Percentiles rank a stretch among this genome's conserved stretches.
phyloP scores from a whole-genome alignment of 2,797 vertebrate genomes.

The Podarcis siculus region DNA sequence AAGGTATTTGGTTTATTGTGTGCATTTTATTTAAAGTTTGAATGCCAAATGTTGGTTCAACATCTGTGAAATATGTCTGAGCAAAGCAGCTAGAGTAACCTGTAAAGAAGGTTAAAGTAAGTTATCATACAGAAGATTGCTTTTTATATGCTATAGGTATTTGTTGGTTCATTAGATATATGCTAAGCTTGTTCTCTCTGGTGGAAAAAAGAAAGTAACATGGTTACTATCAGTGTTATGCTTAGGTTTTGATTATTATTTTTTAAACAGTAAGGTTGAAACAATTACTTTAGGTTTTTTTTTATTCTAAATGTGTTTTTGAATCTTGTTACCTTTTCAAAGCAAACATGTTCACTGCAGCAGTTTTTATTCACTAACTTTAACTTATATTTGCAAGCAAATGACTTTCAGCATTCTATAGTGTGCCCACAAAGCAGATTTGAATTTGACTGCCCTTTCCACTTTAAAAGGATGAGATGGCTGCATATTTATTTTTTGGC shows the following conservation, averaged over 20 bases:
- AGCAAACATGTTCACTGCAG: not conserved
- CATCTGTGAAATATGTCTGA: slow-evolving; percentile 6
- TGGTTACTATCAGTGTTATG: not conserved
- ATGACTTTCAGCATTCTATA: not conserved
- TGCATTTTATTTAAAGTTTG: not conserved
- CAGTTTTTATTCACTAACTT: not conserved
- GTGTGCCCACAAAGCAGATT: not conserved
- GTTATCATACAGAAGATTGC: not conserved
- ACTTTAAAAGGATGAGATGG: not conserved
- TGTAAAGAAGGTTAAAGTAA: not conserved
- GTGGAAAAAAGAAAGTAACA: not conserved
- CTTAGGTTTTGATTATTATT: not conserved
- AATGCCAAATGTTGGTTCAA: not conserved
- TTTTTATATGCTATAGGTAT: not conserved
- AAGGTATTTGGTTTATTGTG: not conserved
- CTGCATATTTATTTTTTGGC: not conserved
- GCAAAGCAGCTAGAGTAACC: not conserved
- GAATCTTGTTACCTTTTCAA: not conserved
- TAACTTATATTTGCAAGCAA: slow-evolving; percentile 18
- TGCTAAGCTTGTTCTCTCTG: not conserved
- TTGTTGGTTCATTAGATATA: not conserved
- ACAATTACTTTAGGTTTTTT: no score
- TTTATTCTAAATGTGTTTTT: not conserved
- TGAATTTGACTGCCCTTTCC: not conserved
- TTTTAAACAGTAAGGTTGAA: not conserved